Percentiles rank a stretch among this genome's conserved stretches.
Conservation (phyloP, 2,113 vertebrate species). For the Petroica traversi region DNA sequence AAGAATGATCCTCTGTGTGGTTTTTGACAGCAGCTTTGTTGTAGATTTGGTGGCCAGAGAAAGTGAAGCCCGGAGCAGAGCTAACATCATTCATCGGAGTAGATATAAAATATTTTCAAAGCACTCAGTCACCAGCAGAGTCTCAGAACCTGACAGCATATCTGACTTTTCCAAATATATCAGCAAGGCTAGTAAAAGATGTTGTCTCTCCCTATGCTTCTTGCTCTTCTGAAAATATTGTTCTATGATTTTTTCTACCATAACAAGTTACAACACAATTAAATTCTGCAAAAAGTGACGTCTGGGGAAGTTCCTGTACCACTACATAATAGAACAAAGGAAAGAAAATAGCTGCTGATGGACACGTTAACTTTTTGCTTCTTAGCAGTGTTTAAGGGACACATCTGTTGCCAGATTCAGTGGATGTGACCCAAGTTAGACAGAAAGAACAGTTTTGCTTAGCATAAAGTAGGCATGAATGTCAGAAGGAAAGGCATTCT, state of each 20-base stretch:
- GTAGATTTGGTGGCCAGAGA: background rate
- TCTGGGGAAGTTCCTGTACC: background rate
- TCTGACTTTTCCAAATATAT: background rate
- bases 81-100: background rate
- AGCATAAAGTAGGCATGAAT: background rate
- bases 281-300: background rate
- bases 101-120: background rate
- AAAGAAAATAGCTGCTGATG: background rate
- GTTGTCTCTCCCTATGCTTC: background rate
- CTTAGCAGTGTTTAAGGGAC: background rate
- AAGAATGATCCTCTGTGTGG: background rate
- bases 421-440: background rate
- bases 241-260: background rate
- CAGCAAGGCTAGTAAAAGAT: background rate
- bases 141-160: background rate
- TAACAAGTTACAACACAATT: background rate
- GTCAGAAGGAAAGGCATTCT: background rate
- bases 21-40: background rate
- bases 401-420: background rate
- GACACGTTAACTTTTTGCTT: background rate
- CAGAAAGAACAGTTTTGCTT: background rate
- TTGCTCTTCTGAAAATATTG: background rate
- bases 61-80: background rate
- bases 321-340: background rate
- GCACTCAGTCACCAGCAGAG: background rate